phyloP scores from a whole-genome alignment of 2,888 invertebrate species.

The Microdon myrmicae region DNA sequence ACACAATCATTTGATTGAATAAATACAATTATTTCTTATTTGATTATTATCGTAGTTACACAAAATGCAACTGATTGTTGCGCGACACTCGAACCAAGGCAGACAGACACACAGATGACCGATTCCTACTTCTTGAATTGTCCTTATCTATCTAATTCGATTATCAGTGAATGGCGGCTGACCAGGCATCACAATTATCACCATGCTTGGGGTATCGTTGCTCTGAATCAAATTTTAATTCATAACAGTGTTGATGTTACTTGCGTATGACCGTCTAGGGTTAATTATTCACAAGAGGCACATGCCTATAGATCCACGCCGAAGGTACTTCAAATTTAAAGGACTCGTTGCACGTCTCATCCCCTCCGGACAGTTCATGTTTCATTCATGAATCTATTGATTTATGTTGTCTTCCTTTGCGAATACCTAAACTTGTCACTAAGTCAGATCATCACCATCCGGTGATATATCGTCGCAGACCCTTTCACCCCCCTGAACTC shows the following conservation, averaged over 20 bases:
- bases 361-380: too few species aligned
- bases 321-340: too few species aligned
- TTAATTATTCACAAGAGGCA: too few species aligned
- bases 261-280: too few species aligned
- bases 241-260: too few species aligned
- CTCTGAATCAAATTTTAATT: conserved; percentile 15
- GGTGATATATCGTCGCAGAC: too few species aligned
- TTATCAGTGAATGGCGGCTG: conserved; percentile 48
- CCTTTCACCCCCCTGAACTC: conserved; percentile 13
- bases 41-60: conserved; percentile 29
- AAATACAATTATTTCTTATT: conserved; percentile 28
- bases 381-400: conserved; percentile 5
- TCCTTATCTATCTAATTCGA: conserved; percentile 51
- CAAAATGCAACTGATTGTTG: conserved; percentile 44
- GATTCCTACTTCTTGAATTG: conserved; percentile 27
- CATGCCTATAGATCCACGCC: too few species aligned
- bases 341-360: too few species aligned
- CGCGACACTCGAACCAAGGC: conserved; percentile 32
- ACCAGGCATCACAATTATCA: conserved; percentile 29
- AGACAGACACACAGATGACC: conserved; percentile 10
- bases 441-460: conserved; percentile 26
- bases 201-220: conserved; percentile 17
- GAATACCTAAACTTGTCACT: too few species aligned
- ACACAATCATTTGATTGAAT: conserved; percentile 47
- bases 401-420: background rate